phyloP scores from a whole-genome alignment of 2,113 vertebrate genomes.

The Trematomus loennbergii region DNA sequence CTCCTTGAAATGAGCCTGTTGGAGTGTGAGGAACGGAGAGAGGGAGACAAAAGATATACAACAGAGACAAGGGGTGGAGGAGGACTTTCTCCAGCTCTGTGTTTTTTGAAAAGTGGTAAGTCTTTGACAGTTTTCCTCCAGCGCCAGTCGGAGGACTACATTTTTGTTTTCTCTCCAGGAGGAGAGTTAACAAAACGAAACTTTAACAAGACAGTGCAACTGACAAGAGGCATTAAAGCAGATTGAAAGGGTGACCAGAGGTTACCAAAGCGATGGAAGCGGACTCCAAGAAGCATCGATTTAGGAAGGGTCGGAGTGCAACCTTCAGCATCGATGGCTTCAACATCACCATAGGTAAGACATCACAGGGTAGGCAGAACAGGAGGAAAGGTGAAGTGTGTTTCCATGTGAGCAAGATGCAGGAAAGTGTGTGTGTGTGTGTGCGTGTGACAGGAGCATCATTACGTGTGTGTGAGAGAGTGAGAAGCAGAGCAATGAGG shows the following conservation, averaged over 20 bases:
- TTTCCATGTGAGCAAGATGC: slow-evolving; percentile 33
- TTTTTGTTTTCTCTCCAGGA: slow-evolving; percentile 9
- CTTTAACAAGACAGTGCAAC: slow-evolving; percentile 47
- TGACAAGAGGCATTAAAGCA: slow-evolving; percentile 36
- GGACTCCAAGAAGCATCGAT: slow-evolving; percentile 90
- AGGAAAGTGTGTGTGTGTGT: slow-evolving; percentile 23
- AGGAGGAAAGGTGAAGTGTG: slow-evolving; percentile 14
- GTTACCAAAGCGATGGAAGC: slow-evolving; percentile 86
- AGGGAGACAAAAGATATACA: slow-evolving; percentile 53
- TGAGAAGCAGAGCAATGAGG: slow-evolving; percentile 32
- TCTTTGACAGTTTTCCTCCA: slow-evolving; percentile 58
- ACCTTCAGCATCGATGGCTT: slow-evolving; percentile 98
- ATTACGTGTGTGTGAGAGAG: slow-evolving; percentile 27
- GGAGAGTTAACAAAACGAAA: slow-evolving; percentile 43
- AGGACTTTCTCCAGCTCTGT: slow-evolving; percentile 47
- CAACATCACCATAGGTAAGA: slow-evolving; percentile 96
- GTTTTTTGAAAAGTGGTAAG: slow-evolving; percentile 56
- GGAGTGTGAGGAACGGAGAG: slow-evolving; percentile 66
- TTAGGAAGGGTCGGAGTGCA: slow-evolving; percentile 94
- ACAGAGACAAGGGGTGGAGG: slow-evolving; percentile 44
- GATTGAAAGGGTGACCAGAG: slow-evolving; percentile 39
- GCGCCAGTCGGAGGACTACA: slow-evolving; percentile 46
- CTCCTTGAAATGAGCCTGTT: slow-evolving; percentile 76
- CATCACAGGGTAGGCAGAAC: slow-evolving; percentile 30
- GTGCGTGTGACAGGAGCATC: slow-evolving; percentile 9